Percentiles rank a stretch among this genome's conserved stretches.
These are phyloP conservation scores for Amblyraja radiata DNA, from an alignment of 2,797 vertebrate species.

Conservation along the genomic window DNA sequence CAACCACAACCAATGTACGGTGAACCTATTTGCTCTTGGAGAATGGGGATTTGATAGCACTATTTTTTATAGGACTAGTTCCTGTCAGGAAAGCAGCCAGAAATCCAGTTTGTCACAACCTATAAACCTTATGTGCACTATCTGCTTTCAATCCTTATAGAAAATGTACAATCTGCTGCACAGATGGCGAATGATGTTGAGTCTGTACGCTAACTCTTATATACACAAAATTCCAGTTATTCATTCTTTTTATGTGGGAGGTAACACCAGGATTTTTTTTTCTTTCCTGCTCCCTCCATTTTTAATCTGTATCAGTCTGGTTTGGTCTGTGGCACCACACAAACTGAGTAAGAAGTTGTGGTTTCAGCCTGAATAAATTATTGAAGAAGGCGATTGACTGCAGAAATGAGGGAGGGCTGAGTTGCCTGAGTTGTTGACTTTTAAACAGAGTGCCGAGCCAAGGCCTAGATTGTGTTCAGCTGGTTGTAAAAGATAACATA, in stretches of 20 bases:
- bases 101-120: slow-evolving; percentile 30
- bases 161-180: slow-evolving; percentile 25
- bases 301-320: not conserved
- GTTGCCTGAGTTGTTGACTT: not conserved
- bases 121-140: not conserved
- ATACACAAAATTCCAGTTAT: not conserved
- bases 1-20: too few relatives aligned
- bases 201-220: not conserved
- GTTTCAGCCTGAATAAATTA: not conserved
- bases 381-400: not conserved
- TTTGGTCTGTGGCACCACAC: not conserved
- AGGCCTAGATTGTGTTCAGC: not conserved
- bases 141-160: not conserved
- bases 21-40: not conserved
- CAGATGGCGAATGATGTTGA: slow-evolving; percentile 7
- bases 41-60: not conserved
- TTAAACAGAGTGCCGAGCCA: not conserved
- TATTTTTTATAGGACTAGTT: not conserved
- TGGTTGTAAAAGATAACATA: not conserved
- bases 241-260: not conserved
- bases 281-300: not conserved
- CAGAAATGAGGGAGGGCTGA: not conserved
- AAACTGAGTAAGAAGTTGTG: slow-evolving; percentile 5
- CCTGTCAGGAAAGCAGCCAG: not conserved
- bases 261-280: not conserved